Evolutionary conservation across 2,113 vertebrate genomes (phyloP).

Genomic region (Stigmatopora argus): DNA sequence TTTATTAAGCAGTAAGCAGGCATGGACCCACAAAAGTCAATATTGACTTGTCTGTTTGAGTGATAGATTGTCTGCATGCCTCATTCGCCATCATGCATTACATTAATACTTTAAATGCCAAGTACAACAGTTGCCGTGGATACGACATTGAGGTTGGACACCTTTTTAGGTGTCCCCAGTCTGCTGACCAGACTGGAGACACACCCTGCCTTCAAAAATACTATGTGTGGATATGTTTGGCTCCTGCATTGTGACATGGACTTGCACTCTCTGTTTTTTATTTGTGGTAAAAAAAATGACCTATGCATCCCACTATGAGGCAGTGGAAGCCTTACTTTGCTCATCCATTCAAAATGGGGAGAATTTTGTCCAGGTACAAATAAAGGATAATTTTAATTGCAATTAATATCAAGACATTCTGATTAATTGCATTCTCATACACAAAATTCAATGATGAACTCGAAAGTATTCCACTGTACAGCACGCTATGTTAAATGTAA

Average conservation of each 20-base stretch:
- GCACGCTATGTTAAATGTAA: too few species aligned
- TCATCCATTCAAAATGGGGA: background rate
- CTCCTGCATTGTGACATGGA: slow-evolving; percentile 7
- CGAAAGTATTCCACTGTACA: too few species aligned
- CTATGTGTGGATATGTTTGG: slow-evolving; percentile 7
- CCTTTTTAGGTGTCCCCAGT: slow-evolving; percentile 38
- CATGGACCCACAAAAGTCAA: slow-evolving; percentile 39
- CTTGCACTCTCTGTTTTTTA: background rate
- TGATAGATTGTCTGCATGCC: slow-evolving; percentile 54
- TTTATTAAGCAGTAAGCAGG: background rate
- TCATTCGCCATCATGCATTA: slow-evolving; percentile 49
- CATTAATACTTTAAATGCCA: slow-evolving; percentile 61
- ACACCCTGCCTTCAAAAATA: background rate
- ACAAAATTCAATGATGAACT: too few species aligned
- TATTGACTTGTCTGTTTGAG: slow-evolving; percentile 56
- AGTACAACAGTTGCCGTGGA: slow-evolving; percentile 72
- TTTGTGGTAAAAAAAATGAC: too few species aligned
- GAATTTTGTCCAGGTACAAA: too few species aligned
- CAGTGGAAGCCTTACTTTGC: background rate
- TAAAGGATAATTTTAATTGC: too few species aligned
- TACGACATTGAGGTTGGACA: slow-evolving; percentile 58
- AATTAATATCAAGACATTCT: too few species aligned
- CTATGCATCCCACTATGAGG: background rate
- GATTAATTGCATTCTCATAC: too few species aligned
- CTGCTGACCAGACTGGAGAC: slow-evolving; percentile 10